These are phyloP conservation scores for Beroe ovata DNA, from an alignment of 37 sponge, comb jelly and placozoan species.

Conservation along the genomic window DNA sequence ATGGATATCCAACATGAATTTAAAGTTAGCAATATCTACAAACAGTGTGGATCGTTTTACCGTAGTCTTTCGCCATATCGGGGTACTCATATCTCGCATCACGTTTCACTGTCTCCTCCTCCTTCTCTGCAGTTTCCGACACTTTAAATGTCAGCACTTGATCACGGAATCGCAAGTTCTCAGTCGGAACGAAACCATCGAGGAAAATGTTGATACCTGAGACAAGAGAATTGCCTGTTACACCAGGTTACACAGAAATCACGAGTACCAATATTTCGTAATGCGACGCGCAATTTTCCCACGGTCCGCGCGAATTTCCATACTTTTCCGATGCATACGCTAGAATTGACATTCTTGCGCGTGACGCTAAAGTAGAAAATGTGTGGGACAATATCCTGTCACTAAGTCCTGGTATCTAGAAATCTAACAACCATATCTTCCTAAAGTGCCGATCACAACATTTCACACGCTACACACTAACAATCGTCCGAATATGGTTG, in stretches of 20 bases:
- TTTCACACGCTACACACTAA: too few relatives aligned
- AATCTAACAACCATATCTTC: too few relatives aligned
- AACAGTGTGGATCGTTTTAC: too few relatives aligned
- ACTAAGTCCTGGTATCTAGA: too few relatives aligned
- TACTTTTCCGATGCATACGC: background rate
- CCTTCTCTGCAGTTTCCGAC: conserved; percentile 89
- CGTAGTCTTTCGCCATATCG: conserved; percentile 83
- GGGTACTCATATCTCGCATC: conserved; percentile 86
- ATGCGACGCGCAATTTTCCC: background rate
- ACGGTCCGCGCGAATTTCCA: background rate
- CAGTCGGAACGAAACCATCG: conserved; percentile 97
- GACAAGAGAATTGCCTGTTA: background rate
- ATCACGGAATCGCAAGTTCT: conserved; percentile 94
- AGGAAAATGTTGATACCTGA: conserved; percentile 97
- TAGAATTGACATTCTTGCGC: too few relatives aligned
- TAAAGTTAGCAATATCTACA: too few relatives aligned
- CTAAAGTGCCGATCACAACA: too few relatives aligned
- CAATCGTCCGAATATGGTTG: too few relatives aligned
- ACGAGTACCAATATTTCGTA: background rate
- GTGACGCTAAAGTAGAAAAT: too few relatives aligned
- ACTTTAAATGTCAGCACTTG: conserved; percentile 92
- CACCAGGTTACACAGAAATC: too few relatives aligned
- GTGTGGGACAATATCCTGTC: too few relatives aligned
- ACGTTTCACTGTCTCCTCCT: conserved; percentile 83
- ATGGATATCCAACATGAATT: too few relatives aligned